Conservation (phyloP, 1,140 invertebrate genomes). For the Zaprionus nigranus region DNA sequence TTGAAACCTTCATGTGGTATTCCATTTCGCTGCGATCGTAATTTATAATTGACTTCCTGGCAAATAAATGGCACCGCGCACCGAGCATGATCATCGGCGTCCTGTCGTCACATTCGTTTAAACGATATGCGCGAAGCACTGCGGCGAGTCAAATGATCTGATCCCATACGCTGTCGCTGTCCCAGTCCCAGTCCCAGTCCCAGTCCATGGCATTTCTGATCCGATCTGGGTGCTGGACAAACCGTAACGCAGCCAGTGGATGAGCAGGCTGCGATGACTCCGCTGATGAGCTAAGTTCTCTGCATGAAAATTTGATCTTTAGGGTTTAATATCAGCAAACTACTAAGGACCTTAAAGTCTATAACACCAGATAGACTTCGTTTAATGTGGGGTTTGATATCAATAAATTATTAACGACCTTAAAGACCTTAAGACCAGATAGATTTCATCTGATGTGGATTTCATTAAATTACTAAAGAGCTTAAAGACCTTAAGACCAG, state of each 20-base stretch:
- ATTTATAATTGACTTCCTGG: slow-evolving; percentile 62
- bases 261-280: neutral
- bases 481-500: too few relatives aligned
- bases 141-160: slow-evolving; percentile 47
- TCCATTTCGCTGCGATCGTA: slow-evolving; percentile 32
- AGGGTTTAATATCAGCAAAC: neutral
- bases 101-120: slow-evolving; percentile 76
- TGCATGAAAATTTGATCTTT: neutral
- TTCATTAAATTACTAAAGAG: too few relatives aligned
- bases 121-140: slow-evolving; percentile 31
- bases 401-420: too few relatives aligned
- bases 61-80: slow-evolving; percentile 53
- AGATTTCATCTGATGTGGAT: too few relatives aligned
- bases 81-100: slow-evolving; percentile 50
- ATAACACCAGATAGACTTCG: too few relatives aligned
- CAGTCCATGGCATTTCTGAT: neutral
- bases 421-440: too few relatives aligned
- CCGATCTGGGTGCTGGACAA: slow-evolving; percentile 1
- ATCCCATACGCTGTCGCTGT: slow-evolving; percentile 3
- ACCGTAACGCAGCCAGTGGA: neutral
- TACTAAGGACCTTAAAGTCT: too few relatives aligned
- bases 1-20: slow-evolving; percentile 4
- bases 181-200: neutral
- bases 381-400: too few relatives aligned
- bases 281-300: neutral